These are phyloP conservation scores for Acronicta aceris DNA, from an alignment of 2,888 invertebrate genomes.

Conservation along the genomic window DNA sequence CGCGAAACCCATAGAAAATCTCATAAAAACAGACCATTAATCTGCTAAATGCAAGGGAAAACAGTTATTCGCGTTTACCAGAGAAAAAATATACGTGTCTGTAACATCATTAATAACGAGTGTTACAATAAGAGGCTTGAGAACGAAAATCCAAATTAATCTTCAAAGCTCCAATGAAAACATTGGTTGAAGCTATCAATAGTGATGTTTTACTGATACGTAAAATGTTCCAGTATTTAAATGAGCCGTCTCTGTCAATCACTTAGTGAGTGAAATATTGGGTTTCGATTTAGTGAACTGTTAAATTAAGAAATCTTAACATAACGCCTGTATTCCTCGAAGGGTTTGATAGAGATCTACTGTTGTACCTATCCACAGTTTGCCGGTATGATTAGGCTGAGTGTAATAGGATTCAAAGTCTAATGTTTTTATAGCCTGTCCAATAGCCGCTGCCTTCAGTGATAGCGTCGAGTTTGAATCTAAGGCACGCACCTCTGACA, in stretches of 20 bases:
- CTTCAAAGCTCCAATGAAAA: slow-evolving; percentile 50
- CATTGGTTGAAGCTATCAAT: slow-evolving; percentile 37
- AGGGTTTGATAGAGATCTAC: no score
- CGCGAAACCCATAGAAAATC: slow-evolving; percentile 36
- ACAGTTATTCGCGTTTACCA: slow-evolving; percentile 40
- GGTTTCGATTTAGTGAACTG: not conserved
- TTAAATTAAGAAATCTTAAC: no score
- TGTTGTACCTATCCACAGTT: no score
- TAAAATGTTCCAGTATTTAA: not conserved
- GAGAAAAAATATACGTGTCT: slow-evolving; percentile 51
- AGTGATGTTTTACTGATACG: not conserved
- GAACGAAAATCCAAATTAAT: slow-evolving; percentile 58
- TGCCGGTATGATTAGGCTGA: no score
- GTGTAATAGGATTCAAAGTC: no score
- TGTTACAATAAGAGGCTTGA: slow-evolving; percentile 41
- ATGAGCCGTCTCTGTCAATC: slow-evolving; percentile 7
- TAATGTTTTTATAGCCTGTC: no score
- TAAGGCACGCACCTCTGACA: no score
- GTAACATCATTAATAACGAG: slow-evolving; percentile 57
- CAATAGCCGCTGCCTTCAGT: no score
- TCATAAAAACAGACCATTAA: slow-evolving; percentile 46
- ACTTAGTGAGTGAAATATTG: slow-evolving; percentile 15
- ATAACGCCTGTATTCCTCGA: no score
- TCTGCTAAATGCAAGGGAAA: slow-evolving; percentile 38
- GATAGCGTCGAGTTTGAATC: no score